Conservation (phyloP, 2,113 vertebrate genomes). For the Grus americana region DNA sequence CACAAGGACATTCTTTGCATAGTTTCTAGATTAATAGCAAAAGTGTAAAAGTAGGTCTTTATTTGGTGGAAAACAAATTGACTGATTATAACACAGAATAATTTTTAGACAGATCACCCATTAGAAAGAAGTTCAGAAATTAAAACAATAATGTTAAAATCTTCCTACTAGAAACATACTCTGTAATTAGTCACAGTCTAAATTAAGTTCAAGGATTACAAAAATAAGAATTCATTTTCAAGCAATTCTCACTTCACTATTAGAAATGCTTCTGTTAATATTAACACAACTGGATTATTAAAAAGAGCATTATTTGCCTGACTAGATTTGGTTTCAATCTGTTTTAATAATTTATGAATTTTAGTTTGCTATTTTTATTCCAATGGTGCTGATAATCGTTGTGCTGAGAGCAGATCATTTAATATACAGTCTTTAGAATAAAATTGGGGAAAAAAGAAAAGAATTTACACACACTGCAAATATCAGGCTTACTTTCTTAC, state of each 20-base stretch:
- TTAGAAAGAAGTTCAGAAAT: neutral
- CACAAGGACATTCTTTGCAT: neutral
- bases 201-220: neutral
- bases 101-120: neutral
- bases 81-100: neutral
- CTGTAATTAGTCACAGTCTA: neutral
- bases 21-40: neutral
- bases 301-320: neutral
- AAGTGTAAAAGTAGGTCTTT: neutral
- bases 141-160: neutral
- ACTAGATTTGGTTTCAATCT: neutral
- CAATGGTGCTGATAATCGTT: neutral
- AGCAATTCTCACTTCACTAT: neutral
- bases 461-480: neutral
- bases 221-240: neutral
- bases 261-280: neutral
- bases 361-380: neutral
- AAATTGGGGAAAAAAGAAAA: neutral
- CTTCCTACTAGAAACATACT: neutral
- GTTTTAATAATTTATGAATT: neutral
- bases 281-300: neutral
- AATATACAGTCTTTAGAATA: neutral
- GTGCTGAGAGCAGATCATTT: neutral
- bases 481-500: neutral
- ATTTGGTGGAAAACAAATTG: neutral